A percentile compares a stretch with the other conserved stretches of the same genome.
Evolutionary conservation across 2,797 vertebrate species (phyloP).

Genomic region (Rhodeus uyekii): DNA sequence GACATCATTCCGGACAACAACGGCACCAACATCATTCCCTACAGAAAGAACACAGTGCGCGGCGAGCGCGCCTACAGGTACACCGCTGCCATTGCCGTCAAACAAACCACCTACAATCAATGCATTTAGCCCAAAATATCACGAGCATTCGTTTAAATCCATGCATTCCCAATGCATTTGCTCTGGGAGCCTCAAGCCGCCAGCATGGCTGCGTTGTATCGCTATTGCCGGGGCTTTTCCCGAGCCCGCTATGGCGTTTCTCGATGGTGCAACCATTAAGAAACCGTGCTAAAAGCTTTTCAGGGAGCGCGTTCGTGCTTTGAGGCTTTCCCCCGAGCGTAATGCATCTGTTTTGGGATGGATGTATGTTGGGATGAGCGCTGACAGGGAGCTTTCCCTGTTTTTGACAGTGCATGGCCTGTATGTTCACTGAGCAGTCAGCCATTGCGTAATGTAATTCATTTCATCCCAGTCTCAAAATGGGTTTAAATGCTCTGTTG

Average conservation of each 20-base stretch:
- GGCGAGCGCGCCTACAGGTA: slow-evolving; percentile 99
- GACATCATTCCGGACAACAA: slow-evolving; percentile 98
- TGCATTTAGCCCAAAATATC: not conserved
- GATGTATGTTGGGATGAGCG: not conserved
- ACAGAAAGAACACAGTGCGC: slow-evolving; percentile 98
- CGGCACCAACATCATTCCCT: slow-evolving; percentile 97
- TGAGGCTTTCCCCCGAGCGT: not conserved
- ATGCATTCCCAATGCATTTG: not conserved
- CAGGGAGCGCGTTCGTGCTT: not conserved
- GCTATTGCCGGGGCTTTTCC: slow-evolving; percentile 22
- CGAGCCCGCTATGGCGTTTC: slow-evolving; percentile 17
- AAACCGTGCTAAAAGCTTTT: not conserved
- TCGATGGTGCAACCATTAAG: slow-evolving; percentile 5
- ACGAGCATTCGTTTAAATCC: not conserved
- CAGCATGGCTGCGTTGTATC: slow-evolving; percentile 16
- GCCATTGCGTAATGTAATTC: slow-evolving; percentile 43
- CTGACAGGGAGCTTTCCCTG: slow-evolving; percentile 18
- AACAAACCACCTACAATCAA: not conserved
- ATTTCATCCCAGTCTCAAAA: slow-evolving; percentile 6
- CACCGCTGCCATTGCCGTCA: slow-evolving; percentile 67
- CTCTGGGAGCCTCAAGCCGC: not conserved
- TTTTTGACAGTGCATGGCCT: slow-evolving; percentile 37
- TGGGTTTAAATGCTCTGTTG: not conserved
- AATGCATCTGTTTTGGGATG: not conserved
- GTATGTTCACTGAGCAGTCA: slow-evolving; percentile 15